Evolutionary conservation across 1,140 invertebrate species (phyloP).

Genomic region (Scaptomyza montana): DNA sequence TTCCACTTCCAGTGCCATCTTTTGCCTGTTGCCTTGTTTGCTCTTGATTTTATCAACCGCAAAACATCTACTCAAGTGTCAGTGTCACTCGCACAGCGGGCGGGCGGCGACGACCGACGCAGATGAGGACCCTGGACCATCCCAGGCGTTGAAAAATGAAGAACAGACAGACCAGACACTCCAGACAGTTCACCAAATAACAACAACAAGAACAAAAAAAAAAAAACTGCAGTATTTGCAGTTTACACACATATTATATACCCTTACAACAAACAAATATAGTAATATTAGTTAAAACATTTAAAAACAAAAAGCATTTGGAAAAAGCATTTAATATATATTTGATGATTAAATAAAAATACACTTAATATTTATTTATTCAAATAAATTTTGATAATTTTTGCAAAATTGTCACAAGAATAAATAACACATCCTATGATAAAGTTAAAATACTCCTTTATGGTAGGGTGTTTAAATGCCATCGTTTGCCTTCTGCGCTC

Average conservation of each 20-base stretch:
- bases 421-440: not conserved
- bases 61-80: conserved; percentile 82
- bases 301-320: too few relatives aligned
- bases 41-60: conserved; percentile 82
- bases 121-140: conserved; percentile 59
- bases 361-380: too few relatives aligned
- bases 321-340: too few relatives aligned
- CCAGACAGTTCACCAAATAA: conserved; percentile 37
- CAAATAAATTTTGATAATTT: not conserved
- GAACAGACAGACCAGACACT: conserved; percentile 68
- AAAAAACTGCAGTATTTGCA: not conserved
- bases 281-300: too few relatives aligned
- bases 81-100: conserved; percentile 81
- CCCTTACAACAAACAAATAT: not conserved
- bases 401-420: not conserved
- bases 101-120: conserved; percentile 59
- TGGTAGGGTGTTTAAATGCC: conserved; percentile 32
- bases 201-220: conserved; percentile 19
- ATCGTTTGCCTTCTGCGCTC: conserved; percentile 18
- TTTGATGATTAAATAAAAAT: too few relatives aligned
- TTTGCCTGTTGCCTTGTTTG: conserved; percentile 60
- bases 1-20: conserved; percentile 19
- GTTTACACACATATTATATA: conserved; percentile 1
- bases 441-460: too few relatives aligned
- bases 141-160: conserved; percentile 80